Conservation (phyloP, 2,113 vertebrate species). For the Ageneiosus marmoratus region DNA sequence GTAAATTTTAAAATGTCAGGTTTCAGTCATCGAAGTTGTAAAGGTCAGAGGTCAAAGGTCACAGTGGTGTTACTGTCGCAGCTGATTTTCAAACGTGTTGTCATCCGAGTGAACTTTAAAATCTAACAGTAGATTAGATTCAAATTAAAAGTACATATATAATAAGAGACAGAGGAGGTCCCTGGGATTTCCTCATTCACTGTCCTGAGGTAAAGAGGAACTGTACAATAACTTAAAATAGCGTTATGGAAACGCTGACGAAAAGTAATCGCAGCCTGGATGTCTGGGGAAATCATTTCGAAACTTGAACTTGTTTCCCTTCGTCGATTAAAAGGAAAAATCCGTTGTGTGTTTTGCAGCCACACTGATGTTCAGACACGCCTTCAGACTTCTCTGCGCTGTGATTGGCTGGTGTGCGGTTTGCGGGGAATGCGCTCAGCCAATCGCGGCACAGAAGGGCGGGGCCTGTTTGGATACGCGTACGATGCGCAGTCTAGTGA, state of each 20-base stretch:
- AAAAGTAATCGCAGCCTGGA: background rate
- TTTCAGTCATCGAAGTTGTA: no score
- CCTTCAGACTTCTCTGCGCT: background rate
- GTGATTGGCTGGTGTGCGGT: background rate
- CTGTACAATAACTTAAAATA: background rate
- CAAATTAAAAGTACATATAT: no score
- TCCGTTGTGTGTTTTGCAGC: background rate
- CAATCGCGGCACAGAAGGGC: background rate
- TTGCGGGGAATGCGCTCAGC: background rate
- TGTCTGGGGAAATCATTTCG: conserved; percentile 11
- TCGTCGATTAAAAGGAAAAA: conserved; percentile 4
- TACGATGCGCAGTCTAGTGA: conserved; percentile 24
- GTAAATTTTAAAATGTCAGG: no score
- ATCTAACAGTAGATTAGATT: no score
- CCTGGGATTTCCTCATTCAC: no score
- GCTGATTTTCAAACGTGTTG: no score
- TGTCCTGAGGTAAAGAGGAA: background rate
- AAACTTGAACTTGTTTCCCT: conserved; percentile 25
- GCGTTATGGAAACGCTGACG: background rate
- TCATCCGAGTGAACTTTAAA: no score
- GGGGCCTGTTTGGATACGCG: background rate
- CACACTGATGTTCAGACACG: background rate
- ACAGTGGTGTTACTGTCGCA: no score
- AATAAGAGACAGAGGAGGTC: no score
- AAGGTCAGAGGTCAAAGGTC: no score